Evolutionary conservation across 2,113 vertebrate genomes (phyloP).

Genomic region (Psittacara wagleri): DNA sequence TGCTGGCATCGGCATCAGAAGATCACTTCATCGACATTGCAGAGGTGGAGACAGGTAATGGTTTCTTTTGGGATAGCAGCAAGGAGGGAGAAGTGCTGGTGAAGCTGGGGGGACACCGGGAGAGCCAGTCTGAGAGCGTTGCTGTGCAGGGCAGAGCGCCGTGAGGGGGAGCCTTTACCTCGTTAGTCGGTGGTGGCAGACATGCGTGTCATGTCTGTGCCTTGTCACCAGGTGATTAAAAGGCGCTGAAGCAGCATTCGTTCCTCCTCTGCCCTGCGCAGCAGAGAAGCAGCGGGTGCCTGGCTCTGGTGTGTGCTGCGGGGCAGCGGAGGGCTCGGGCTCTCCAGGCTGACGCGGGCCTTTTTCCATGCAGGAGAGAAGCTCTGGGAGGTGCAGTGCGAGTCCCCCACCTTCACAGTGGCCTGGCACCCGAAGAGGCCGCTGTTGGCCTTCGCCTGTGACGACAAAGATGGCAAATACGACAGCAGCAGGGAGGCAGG

Average conservation of each 20-base stretch:
- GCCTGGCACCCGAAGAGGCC: slow-evolving; percentile 98
- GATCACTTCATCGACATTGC: slow-evolving; percentile 99
- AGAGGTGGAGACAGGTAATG: slow-evolving; percentile 93
- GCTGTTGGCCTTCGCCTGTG: slow-evolving; percentile 93
- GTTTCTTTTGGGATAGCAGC: neutral
- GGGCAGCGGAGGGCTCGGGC: neutral
- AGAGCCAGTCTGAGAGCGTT: neutral
- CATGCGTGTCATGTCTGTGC: neutral
- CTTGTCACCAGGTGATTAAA: slow-evolving; percentile 20
- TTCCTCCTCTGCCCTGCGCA: neutral
- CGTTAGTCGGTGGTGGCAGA: neutral
- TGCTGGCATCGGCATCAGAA: slow-evolving; percentile 95
- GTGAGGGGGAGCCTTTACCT: slow-evolving; percentile 38
- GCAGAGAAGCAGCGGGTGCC: neutral
- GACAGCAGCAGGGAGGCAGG: slow-evolving; percentile 96
- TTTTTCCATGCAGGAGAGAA: slow-evolving; percentile 87
- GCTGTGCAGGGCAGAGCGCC: neutral
- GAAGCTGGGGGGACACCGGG: neutral
- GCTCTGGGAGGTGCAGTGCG: slow-evolving; percentile 98
- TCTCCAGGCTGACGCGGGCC: neutral
- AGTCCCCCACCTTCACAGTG: slow-evolving; percentile 97
- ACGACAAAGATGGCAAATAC: slow-evolving; percentile 98
- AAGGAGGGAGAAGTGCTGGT: neutral
- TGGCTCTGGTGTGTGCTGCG: fast-evolving
- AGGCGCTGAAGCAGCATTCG: neutral